Evolutionary conservation across 2,888 invertebrate species (phyloP), one percentile per base, ranked within the genome.

Genomic region (Drosophila crucigera): DNA sequence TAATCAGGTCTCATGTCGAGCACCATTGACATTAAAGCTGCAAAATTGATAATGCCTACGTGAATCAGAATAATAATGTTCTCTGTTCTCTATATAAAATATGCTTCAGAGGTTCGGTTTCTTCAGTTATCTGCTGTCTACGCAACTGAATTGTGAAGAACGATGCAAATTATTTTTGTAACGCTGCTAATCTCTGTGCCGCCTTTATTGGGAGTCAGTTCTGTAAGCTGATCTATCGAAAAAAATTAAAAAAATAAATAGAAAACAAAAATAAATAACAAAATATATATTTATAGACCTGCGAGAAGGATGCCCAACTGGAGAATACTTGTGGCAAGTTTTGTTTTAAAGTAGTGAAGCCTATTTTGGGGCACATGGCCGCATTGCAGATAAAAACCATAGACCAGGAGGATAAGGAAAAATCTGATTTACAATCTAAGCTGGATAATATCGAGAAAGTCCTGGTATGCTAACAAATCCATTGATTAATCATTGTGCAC

Each of bases 301-400:
- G 0, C 10, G 4, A 10, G 0, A 10, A 10, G n/a, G 10, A n/a
- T 4, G 1, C 9, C 1, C 9, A 0, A 9, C 0, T 41, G 41
- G 4, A n/a, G 41, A 41, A 41, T 41, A 10, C n/a, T n/a, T 4
- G 10, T 41, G 41, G 2, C 4, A 41, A 0, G 1, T 4, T 4
- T 4, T n/a, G 10, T n/a, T 41, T 9, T n/a, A 10, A 41, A 1
- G n/a, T n/a, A n/a, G 10, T 10, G 41, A 10, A 41, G 0, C 39
- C 9, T 3, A 1, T 39, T 30, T 30, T 30, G 30, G 1, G 1
- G 7, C 30, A 30, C 5, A 28, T 28, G 11, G 22, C 0, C 1
- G 11, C 22, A 22, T 43, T 43, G 11, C n/a, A 22, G 22, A 0
- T 0, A 5, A 43, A 22, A 11, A 0, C 11, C 2, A 22, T 10